phyloP scores from a whole-genome alignment of 2,888 invertebrate genomes.

The Sesia apiformis region DNA sequence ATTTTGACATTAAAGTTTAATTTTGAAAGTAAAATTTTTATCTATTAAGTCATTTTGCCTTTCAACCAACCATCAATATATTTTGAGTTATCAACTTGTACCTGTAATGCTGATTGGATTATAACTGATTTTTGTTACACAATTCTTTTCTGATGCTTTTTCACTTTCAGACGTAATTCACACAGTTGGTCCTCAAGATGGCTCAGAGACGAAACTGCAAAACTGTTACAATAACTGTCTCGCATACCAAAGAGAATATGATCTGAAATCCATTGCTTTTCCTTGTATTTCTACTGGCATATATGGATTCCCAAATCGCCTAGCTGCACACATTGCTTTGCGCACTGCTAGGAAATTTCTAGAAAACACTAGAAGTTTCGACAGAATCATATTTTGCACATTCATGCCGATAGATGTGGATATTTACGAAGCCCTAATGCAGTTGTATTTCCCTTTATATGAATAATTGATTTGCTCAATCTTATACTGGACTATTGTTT shows the following conservation, averaged over 20 bases:
- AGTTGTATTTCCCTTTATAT: slow-evolving; percentile 81
- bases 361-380: slow-evolving; percentile 67
- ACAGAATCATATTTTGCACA: slow-evolving; percentile 86
- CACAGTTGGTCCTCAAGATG: slow-evolving; percentile 90
- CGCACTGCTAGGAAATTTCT: slow-evolving; percentile 79
- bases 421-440: slow-evolving; percentile 81
- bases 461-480: slow-evolving; percentile 2
- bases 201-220: slow-evolving; percentile 76
- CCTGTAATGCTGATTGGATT: neutral
- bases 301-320: slow-evolving; percentile 87
- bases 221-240: slow-evolving; percentile 83
- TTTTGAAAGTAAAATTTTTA: too few relatives aligned
- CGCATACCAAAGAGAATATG: slow-evolving; percentile 66
- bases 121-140: neutral
- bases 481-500: too few relatives aligned
- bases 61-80: too few relatives aligned
- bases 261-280: slow-evolving; percentile 82
- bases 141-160: neutral
- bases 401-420: slow-evolving; percentile 82
- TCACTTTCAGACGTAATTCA: slow-evolving; percentile 86
- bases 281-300: slow-evolving; percentile 95
- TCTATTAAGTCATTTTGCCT: too few relatives aligned
- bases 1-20: too few relatives aligned
- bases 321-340: slow-evolving; percentile 85
- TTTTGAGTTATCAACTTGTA: too few relatives aligned